phyloP scores from a whole-genome alignment of 1,140 invertebrate genomes.

The Drosophila subobscura region DNA sequence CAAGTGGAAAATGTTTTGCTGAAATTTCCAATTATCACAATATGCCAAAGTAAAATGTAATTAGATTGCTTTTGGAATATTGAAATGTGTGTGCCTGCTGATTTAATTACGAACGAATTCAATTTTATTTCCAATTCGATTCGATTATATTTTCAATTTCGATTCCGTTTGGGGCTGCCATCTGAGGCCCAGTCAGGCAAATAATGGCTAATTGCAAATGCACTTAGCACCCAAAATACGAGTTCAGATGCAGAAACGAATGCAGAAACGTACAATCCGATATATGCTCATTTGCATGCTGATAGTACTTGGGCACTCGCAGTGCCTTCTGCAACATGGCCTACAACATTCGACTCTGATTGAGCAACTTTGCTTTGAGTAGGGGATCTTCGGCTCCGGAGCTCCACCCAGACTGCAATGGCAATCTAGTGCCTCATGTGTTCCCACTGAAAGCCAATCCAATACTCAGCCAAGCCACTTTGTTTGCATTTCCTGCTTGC shows the following conservation, averaged over 20 bases:
- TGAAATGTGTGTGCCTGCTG: not conserved
- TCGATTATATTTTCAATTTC: slow-evolving; percentile 19
- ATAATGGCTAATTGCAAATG: slow-evolving; percentile 47
- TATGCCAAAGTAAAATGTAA: not conserved
- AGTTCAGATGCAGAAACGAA: too few relatives aligned
- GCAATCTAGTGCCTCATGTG: slow-evolving; percentile 39
- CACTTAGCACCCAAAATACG: slow-evolving; percentile 23
- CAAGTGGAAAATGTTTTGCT: not conserved
- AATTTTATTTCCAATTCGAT: slow-evolving; percentile 11
- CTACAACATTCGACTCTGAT: not conserved
- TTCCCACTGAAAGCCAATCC: slow-evolving; percentile 31
- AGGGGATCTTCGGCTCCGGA: not conserved
- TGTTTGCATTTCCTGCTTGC: slow-evolving; percentile 43
- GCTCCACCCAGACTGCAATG: slow-evolving; percentile 10
- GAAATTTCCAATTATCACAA: slow-evolving; percentile 17
- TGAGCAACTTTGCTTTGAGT: slow-evolving; percentile 4
- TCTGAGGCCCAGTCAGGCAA: not conserved
- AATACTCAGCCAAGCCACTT: slow-evolving; percentile 13
- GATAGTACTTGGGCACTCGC: not conserved
- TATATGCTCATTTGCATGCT: slow-evolving; percentile 29
- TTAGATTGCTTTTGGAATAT: slow-evolving; percentile 33
- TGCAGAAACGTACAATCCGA: slow-evolving; percentile 10
- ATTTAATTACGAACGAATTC: not conserved
- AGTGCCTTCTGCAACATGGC: not conserved
- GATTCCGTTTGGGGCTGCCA: slow-evolving; percentile 13